phyloP scores from a whole-genome alignment of 2,113 vertebrate species.

The Anhinga anhinga region DNA sequence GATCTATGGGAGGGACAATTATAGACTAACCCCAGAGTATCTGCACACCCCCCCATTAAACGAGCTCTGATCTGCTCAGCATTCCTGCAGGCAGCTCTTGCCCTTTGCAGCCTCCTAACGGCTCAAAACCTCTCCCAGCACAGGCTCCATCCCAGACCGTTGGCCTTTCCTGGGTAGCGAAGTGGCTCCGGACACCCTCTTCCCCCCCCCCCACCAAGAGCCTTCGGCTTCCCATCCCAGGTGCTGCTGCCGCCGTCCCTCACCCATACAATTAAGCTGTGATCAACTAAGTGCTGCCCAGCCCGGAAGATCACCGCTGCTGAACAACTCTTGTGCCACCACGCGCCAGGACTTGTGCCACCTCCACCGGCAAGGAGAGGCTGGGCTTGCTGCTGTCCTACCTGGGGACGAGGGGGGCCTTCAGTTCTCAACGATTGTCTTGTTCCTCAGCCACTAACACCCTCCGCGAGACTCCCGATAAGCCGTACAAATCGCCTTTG shows the following conservation, averaged over 20 bases:
- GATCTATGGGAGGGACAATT: fast-evolving
- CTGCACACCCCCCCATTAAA: fast-evolving
- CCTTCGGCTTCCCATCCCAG: fast-evolving
- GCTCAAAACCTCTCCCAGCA: fast-evolving
- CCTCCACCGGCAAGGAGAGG: fast-evolving
- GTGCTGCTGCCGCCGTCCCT: fast-evolving
- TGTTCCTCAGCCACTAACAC: fast-evolving
- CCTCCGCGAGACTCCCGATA: fast-evolving
- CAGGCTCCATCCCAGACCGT: fast-evolving
- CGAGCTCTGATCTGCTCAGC: fast-evolving
- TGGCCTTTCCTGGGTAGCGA: fast-evolving
- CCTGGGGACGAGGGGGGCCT: fast-evolving
- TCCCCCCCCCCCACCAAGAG: background rate
- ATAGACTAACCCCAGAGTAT: fast-evolving
- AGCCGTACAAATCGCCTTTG: fast-evolving
- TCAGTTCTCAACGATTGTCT: fast-evolving
- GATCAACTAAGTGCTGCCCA: background rate
- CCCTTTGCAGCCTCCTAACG: fast-evolving
- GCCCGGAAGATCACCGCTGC: fast-evolving
- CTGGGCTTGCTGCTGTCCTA: too few species aligned
- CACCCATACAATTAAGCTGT: fast-evolving
- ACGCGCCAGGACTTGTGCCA: fast-evolving
- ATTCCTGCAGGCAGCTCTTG: fast-evolving
- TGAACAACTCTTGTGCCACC: fast-evolving
- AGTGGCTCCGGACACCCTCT: fast-evolving